Evolutionary conservation across 2,797 vertebrate species (phyloP).

Genomic region (Phaenicophaeus curvirostris): DNA sequence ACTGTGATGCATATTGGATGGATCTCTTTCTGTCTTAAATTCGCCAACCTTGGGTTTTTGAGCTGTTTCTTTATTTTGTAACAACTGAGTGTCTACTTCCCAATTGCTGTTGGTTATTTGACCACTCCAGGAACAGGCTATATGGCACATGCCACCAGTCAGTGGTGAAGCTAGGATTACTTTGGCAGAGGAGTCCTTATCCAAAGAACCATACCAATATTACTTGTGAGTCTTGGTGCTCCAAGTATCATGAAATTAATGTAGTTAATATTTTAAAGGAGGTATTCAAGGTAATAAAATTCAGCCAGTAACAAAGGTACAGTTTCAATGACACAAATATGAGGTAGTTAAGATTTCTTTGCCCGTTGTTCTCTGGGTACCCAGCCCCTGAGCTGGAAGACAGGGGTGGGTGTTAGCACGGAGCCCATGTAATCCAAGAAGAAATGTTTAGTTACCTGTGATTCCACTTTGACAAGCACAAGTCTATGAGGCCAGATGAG

Average conservation of each 20-base stretch:
- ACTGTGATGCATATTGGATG: fast-evolving
- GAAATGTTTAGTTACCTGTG: too few relatives aligned
- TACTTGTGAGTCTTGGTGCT: background rate
- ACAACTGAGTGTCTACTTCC: background rate
- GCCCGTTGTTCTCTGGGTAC: too few relatives aligned
- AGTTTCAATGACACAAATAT: too few relatives aligned
- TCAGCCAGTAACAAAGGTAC: background rate
- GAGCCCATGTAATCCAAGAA: too few relatives aligned
- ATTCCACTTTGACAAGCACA: too few relatives aligned
- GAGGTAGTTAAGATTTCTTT: too few relatives aligned
- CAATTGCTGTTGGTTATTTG: background rate
- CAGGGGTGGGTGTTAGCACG: too few relatives aligned
- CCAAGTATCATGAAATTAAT: background rate
- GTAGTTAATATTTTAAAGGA: background rate
- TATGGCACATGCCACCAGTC: background rate
- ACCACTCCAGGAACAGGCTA: background rate
- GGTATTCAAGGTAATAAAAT: background rate
- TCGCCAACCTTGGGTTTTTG: background rate
- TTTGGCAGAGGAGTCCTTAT: background rate
- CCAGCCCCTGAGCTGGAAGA: too few relatives aligned
- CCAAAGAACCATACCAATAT: background rate
- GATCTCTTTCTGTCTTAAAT: background rate
- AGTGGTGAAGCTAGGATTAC: background rate
- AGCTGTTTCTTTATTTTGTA: background rate
- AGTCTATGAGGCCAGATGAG: too few relatives aligned